These are phyloP conservation scores for Campoplex nolae DNA, from an alignment of 2,888 invertebrate genomes.

Conservation along the genomic window DNA sequence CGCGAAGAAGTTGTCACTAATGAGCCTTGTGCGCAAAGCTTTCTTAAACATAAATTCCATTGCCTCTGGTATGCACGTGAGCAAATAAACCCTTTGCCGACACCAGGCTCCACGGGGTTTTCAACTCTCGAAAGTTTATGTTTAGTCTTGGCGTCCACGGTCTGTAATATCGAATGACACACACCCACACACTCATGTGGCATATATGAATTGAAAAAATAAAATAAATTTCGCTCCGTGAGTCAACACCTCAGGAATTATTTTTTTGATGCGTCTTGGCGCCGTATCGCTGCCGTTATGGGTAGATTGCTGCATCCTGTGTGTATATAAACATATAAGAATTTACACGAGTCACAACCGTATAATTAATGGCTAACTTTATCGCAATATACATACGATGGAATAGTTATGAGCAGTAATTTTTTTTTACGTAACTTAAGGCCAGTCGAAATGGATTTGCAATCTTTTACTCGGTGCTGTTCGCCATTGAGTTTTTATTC, in stretches of 20 bases:
- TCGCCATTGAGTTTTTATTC: constrained; percentile 3
- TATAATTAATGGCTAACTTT: neutral
- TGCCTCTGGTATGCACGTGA: neutral
- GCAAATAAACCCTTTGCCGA: constrained; percentile 43
- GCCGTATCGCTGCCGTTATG: constrained; percentile 43
- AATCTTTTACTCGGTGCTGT: neutral
- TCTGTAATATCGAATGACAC: constrained; percentile 63
- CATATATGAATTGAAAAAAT: constrained; percentile 6
- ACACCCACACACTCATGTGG: neutral
- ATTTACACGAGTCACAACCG: neutral
- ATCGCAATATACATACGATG: constrained; percentile 28
- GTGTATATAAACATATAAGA: neutral
- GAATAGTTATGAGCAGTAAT: neutral
- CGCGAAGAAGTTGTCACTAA: neutral
- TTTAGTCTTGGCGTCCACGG: constrained; percentile 68
- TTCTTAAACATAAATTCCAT: neutral
- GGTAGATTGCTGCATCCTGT: constrained; percentile 17
- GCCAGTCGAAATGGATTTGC: neutral
- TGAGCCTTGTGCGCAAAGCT: neutral
- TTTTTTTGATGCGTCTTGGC: constrained; percentile 44
- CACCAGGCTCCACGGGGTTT: constrained; percentile 33
- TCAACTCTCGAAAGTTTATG: constrained; percentile 64
- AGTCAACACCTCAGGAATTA: constrained; percentile 58
- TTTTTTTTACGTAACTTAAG: constrained; percentile 29
- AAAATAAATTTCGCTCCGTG: constrained; percentile 32